These are phyloP conservation scores for Onychostruthus taczanowskii DNA, from an alignment of 2,113 vertebrate genomes.

Conservation along the genomic window DNA sequence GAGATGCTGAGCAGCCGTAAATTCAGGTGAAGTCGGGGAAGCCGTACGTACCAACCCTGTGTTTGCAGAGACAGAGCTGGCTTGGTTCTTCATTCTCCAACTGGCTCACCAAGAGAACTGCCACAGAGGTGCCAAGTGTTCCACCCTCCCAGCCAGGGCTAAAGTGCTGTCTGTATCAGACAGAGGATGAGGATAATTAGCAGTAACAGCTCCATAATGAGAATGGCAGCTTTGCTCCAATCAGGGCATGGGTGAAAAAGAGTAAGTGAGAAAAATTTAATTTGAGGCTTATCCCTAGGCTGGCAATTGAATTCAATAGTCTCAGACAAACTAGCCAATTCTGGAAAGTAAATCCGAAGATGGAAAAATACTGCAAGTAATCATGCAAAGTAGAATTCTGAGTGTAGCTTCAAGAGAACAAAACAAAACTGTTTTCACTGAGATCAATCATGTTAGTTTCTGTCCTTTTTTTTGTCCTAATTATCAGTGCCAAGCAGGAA, in stretches of 20 bases:
- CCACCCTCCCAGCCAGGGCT: neutral
- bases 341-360: neutral
- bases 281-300: neutral
- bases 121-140: neutral
- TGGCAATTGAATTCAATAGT: neutral
- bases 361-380: constrained; percentile 40
- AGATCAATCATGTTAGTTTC: constrained; percentile 45
- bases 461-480: constrained; percentile 36
- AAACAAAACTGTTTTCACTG: constrained; percentile 48
- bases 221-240: neutral
- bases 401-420: constrained; percentile 29
- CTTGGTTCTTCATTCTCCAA: neutral
- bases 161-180: neutral
- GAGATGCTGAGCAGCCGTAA: neutral
- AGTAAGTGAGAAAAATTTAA: neutral
- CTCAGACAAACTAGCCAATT: neutral
- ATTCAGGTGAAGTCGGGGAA: neutral
- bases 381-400: constrained; percentile 25
- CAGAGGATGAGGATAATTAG: neutral
- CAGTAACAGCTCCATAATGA: neutral
- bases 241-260: neutral
- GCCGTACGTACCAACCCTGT: rapidly evolving
- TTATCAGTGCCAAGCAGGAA: constrained; percentile 61
- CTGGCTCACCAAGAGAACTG: neutral
- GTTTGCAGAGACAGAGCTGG: neutral